phyloP scores from a whole-genome alignment of 2,113 vertebrate genomes.

The Nesoenas mayeri region DNA sequence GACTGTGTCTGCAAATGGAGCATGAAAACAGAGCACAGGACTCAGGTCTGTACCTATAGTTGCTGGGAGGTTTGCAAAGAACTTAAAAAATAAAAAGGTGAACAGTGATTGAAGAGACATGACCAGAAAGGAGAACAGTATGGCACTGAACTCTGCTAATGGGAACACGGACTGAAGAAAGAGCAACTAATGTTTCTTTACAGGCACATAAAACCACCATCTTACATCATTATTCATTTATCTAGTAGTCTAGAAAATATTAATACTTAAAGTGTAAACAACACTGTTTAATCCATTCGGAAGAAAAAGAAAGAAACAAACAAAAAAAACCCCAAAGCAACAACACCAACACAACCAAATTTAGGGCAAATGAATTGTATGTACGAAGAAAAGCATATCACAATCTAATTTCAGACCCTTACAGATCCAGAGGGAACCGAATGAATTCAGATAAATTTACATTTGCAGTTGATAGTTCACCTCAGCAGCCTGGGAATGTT shows the following conservation, averaged over 20 bases:
- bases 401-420: constrained; percentile 10
- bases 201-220: neutral
- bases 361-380: neutral
- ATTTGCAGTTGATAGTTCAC: constrained; percentile 26
- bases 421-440: neutral
- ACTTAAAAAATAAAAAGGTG: neutral
- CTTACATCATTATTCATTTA: neutral
- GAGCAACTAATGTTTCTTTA: neutral
- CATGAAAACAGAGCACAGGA: neutral
- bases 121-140: neutral
- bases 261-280: neutral
- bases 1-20: neutral
- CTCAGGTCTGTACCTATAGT: neutral
- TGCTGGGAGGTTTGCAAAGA: neutral
- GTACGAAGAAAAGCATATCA: neutral
- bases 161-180: neutral
- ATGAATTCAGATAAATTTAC: constrained; percentile 34
- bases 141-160: neutral
- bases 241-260: neutral
- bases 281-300: neutral
- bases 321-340: too few relatives aligned
- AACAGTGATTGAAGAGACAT: neutral
- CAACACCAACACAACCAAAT: neutral
- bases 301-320: neutral
- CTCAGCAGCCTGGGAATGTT: constrained; percentile 27